Evolutionary conservation across 1,140 invertebrate species (phyloP).

Genomic region (Neodiprion fabricii): DNA sequence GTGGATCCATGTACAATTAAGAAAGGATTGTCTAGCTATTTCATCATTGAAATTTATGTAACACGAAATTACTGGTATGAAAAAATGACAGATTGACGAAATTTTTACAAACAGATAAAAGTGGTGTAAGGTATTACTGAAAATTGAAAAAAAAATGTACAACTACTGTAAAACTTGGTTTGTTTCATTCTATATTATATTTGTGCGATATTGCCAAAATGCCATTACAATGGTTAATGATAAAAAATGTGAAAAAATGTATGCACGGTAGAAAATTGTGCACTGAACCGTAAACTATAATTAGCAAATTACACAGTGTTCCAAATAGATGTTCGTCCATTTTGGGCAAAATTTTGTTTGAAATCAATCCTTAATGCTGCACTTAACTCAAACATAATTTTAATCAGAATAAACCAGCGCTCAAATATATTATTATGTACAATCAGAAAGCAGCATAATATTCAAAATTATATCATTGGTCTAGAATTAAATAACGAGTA

Average conservation of each 20-base stretch:
- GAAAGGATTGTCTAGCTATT: too few species aligned
- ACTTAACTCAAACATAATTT: too few species aligned
- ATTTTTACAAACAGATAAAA: too few species aligned
- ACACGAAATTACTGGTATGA: too few species aligned
- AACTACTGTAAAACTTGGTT: not conserved
- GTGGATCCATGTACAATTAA: too few species aligned
- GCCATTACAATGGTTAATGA: conserved; percentile 46
- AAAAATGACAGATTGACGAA: too few species aligned
- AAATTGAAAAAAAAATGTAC: not conserved
- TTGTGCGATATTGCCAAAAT: conserved; percentile 53
- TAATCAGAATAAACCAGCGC: too few species aligned
- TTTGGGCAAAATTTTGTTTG: too few species aligned
- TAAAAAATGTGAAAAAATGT: conserved; percentile 44
- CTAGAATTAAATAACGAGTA: conserved; percentile 2
- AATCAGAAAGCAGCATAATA: not conserved
- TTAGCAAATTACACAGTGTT: too few species aligned
- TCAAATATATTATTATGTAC: not conserved
- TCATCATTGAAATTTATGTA: too few species aligned
- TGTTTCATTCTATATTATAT: conserved; percentile 38
- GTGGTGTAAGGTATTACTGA: not conserved
- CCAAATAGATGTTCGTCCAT: too few species aligned
- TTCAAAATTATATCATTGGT: not conserved
- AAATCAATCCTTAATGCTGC: too few species aligned
- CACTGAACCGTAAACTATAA: not conserved
- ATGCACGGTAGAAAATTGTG: not conserved